These are phyloP conservation scores for Psittacula echo DNA, from an alignment of 2,797 vertebrate genomes.

Conservation along the genomic window DNA sequence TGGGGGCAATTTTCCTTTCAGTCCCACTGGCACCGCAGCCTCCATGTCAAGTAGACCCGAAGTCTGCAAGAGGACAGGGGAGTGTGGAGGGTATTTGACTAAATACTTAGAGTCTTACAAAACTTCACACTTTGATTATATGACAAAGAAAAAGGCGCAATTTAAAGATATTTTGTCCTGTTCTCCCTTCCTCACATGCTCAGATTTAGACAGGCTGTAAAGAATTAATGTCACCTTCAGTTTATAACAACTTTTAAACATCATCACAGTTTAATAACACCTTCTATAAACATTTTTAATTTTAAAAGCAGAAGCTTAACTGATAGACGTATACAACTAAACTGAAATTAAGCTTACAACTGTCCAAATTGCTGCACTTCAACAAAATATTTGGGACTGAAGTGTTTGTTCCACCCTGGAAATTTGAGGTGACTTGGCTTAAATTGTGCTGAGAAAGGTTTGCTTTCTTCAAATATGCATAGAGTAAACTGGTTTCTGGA, in stretches of 20 bases:
- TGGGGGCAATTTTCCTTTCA: conserved; percentile 16
- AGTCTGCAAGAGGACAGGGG: not conserved
- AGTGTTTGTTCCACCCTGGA: not conserved
- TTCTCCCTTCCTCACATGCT: not conserved
- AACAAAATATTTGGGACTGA: not conserved
- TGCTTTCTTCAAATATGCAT: not conserved
- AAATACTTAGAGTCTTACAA: not conserved
- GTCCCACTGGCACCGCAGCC: not conserved
- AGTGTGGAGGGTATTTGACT: not conserved
- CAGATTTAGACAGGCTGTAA: not conserved
- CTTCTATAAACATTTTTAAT: not conserved
- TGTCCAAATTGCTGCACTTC: not conserved
- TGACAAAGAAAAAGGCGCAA: not conserved
- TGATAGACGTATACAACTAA: not conserved
- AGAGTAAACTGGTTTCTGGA: not conserved
- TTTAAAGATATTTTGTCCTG: not conserved
- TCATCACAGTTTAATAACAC: not conserved
- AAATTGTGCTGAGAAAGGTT: not conserved
- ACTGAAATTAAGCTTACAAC: not conserved
- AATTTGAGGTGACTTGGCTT: not conserved
- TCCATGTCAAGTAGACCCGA: conserved; percentile 30
- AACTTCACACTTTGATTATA: not conserved
- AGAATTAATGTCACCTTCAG: not conserved
- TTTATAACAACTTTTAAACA: not conserved
- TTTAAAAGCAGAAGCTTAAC: not conserved